Conservation (phyloP, 2,113 vertebrate genomes). For the Aegithalos caudatus region DNA sequence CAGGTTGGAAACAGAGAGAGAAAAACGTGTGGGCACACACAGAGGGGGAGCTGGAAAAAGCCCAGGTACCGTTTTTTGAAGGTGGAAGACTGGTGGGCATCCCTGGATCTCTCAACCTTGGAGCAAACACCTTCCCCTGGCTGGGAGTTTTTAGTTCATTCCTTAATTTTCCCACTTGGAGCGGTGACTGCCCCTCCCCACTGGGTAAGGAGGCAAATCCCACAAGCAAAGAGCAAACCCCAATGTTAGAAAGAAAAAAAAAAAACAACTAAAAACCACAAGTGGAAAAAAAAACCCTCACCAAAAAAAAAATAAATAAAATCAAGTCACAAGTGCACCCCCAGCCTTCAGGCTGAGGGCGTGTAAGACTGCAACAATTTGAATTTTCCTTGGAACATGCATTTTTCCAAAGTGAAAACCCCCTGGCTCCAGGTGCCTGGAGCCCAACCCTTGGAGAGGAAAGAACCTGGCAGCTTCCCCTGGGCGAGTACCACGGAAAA, state of each 20-base stretch:
- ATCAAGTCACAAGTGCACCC: constrained; percentile 15
- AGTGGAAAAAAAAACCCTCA: background rate
- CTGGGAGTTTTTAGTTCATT: background rate
- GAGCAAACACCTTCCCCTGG: constrained; percentile 31
- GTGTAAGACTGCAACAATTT: constrained; percentile 36
- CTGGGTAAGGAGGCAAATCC: background rate
- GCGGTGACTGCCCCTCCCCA: background rate
- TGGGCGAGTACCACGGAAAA: constrained; percentile 38
- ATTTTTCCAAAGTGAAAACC: constrained; percentile 16
- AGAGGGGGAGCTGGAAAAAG: constrained; percentile 13
- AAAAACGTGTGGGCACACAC: background rate
- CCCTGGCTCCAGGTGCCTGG: background rate
- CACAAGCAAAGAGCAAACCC: constrained; percentile 43
- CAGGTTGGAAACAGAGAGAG: background rate
- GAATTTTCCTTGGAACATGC: constrained; percentile 41
- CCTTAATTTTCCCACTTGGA: background rate
- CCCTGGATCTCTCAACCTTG: constrained; percentile 6
- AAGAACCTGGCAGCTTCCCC: constrained; percentile 38
- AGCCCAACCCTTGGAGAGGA: constrained; percentile 18
- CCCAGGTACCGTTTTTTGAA: constrained; percentile 27
- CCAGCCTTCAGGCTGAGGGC: background rate
- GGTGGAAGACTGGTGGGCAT: constrained; percentile 57
- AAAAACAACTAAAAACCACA: background rate
- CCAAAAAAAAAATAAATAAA: background rate
- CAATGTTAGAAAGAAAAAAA: background rate